Evolutionary conservation across 1,140 invertebrate species (phyloP).

Genomic region (Anoplophora glabripennis): DNA sequence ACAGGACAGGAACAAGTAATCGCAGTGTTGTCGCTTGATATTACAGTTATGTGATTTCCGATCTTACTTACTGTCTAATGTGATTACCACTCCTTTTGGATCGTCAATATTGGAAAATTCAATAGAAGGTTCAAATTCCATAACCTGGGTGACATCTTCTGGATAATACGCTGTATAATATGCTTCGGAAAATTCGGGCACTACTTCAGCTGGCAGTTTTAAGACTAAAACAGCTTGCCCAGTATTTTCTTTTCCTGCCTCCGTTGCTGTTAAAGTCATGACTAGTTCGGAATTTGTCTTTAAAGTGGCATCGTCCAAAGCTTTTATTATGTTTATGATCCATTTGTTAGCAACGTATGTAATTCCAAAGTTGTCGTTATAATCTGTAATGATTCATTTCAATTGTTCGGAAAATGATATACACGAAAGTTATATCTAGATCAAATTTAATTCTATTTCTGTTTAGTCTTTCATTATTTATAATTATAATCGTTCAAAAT

Average conservation of each 20-base stretch:
- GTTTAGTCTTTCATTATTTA: too few species aligned
- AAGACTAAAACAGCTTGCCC: constrained; percentile 13
- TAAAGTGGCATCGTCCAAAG: background rate
- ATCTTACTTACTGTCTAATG: constrained; percentile 1
- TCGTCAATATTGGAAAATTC: background rate
- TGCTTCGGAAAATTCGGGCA: constrained; percentile 3
- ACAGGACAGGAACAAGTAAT: too few species aligned
- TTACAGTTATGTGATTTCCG: too few species aligned
- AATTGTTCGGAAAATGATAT: too few species aligned
- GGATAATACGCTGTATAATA: background rate
- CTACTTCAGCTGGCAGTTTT: constrained; percentile 14
- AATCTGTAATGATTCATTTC: too few species aligned
- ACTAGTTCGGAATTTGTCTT: background rate
- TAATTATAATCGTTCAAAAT: too few species aligned
- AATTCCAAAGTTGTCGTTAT: background rate
- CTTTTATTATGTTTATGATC: background rate
- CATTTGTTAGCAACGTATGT: background rate
- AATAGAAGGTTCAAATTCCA: background rate
- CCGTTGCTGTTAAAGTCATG: constrained; percentile 6
- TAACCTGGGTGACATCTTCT: background rate
- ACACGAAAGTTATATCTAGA: too few species aligned
- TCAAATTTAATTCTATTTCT: too few species aligned
- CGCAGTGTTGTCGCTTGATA: too few species aligned
- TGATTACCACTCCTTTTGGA: background rate
- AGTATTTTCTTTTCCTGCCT: background rate